Base-by-base conservation (phyloP, 2,888 invertebrate species). In the Schizaphis graminum region DNA sequence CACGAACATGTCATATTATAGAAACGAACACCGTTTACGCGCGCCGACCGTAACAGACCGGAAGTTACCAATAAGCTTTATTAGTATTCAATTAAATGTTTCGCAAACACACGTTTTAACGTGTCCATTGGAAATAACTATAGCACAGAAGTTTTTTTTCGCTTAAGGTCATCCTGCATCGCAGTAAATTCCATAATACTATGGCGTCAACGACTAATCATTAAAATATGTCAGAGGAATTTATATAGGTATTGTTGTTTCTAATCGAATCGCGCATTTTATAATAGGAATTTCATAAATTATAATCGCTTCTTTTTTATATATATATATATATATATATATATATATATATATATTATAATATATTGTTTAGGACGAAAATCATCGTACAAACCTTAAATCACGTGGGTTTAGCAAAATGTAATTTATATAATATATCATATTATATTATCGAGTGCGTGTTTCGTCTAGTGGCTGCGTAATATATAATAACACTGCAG, bases 31-130 rank as follows among this genome's bases (percentile, higher is more conserved):
- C 49, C 47, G 61, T n/a, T 24, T 11, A 67, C n/a, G 44, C 21
- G 41, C 85, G 26, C 87, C 61, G 87, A 88, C 87, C 87, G 93
- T 84, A 90, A 85, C 24, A 28, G 3, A 86, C 85, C 85, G 94
- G 94, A 94, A 86, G 49, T 91, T 53, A 41, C 86, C 94, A 91
- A 94, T 94, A 94, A 41, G 47, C 94, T 94, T 94, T 85, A 94
- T 94, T 94, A 94, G 49, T 61, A 90, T 94, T 94, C 94, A 94
- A 89, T 89, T 89, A 85, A 92, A 88, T 77, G 92, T 88, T 67
- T 92, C 44, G 44, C 88, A 41, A 88, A 89, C 88, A 49, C 57
- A 35, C 24, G 11, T 53, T 77, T 77, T 53, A 53, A 28, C 35
- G 67, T 53, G 67, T 35, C 41, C 87, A 24, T 67, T 67, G 87